A percentile compares a stretch with the other conserved stretches of the same genome.
phyloP scores from a whole-genome alignment of 2,888 invertebrate species.

The Xanthia icteritia region DNA sequence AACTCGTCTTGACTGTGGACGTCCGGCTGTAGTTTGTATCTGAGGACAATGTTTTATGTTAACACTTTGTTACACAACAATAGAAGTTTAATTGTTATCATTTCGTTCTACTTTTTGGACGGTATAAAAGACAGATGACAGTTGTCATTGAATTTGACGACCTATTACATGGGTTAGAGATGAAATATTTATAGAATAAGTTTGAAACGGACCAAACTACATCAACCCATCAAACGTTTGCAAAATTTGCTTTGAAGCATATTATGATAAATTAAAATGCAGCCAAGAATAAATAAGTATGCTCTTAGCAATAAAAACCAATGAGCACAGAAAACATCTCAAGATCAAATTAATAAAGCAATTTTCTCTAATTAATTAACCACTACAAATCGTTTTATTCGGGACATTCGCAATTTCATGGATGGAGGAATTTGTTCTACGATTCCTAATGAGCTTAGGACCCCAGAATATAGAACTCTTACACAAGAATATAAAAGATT shows the following conservation, averaged over 20 bases:
- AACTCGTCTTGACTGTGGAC: constrained; percentile 87
- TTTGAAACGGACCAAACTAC: not conserved
- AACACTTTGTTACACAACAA: not conserved
- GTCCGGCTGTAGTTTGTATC: constrained; percentile 90
- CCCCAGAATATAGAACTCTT: constrained; percentile 18
- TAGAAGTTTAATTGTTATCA: not conserved
- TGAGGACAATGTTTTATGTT: constrained; percentile 70
- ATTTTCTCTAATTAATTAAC: constrained; percentile 21
- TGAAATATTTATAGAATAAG: not conserved
- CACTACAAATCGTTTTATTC: constrained; percentile 21
- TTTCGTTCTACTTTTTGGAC: not conserved
- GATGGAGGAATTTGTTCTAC: constrained; percentile 30
- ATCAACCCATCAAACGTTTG: not conserved
- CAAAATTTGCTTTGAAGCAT: not conserved
- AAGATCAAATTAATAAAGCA: constrained; percentile 33
- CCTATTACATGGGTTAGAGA: not conserved
- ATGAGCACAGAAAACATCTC: constrained; percentile 4
- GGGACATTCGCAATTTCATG: constrained; percentile 36
- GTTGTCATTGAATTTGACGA: not conserved
- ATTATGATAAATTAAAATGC: not conserved
- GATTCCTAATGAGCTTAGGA: constrained; percentile 28
- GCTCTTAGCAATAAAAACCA: not conserved
- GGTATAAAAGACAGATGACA: not conserved
- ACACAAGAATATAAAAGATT: constrained; percentile 21
- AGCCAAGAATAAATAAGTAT: not conserved